Percentiles rank a stretch among this genome's conserved stretches.
Evolutionary conservation across 1,140 invertebrate species (phyloP).

Genomic region (Oppia nitens): DNA sequence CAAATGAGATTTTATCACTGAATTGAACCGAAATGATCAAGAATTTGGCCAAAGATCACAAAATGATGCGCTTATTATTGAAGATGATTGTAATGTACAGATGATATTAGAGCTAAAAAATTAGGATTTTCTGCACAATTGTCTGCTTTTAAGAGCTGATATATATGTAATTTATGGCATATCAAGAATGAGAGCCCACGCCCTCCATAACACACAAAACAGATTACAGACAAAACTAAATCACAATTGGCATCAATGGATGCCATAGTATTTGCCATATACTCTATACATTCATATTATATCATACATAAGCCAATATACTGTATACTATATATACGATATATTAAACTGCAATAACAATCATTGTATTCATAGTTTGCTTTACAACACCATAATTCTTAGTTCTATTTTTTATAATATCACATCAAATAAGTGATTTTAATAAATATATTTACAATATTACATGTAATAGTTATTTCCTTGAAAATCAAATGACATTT

Average conservation of each 20-base stretch:
- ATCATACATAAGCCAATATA: too few relatives aligned
- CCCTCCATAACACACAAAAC: background rate
- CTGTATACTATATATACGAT: too few relatives aligned
- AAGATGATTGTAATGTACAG: background rate
- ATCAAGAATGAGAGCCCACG: background rate
- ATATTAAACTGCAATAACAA: too few relatives aligned
- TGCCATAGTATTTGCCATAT: too few relatives aligned
- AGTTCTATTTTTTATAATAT: too few relatives aligned
- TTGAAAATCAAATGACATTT: too few relatives aligned
- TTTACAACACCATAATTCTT: too few relatives aligned
- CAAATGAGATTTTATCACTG: background rate
- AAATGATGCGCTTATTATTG: background rate
- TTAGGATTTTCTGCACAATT: background rate
- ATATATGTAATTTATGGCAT: background rate
- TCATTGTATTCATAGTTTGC: too few relatives aligned
- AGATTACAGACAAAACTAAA: background rate
- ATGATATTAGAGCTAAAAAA: background rate
- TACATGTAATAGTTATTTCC: too few relatives aligned
- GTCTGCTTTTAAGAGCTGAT: background rate
- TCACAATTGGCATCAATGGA: background rate
- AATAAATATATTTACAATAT: too few relatives aligned
- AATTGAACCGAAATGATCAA: background rate
- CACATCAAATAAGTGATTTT: too few relatives aligned
- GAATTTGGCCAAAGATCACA: background rate
- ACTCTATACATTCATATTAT: too few relatives aligned